Conservation (phyloP, 2,888 invertebrate genomes). For the Polia nebulosa region DNA sequence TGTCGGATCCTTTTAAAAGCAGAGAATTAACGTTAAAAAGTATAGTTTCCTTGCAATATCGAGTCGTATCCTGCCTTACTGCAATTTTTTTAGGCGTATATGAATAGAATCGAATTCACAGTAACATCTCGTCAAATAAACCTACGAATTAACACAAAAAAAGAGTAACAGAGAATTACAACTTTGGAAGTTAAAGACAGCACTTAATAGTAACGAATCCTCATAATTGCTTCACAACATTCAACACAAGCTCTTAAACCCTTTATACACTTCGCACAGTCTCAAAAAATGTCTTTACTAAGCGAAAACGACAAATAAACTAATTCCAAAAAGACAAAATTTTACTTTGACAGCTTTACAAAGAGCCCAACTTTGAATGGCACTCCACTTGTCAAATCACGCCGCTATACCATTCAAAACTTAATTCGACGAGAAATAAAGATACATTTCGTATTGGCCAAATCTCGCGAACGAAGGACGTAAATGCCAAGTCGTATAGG, state of each 20-base stretch:
- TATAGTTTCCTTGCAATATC: not conserved
- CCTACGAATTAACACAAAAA: slow-evolving; percentile 12
- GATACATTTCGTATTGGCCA: not conserved
- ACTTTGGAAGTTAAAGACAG: slow-evolving; percentile 62
- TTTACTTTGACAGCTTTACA: not conserved
- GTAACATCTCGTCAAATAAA: slow-evolving; percentile 9
- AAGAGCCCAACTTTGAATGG: not conserved
- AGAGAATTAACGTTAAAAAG: not conserved
- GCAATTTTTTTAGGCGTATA: not conserved
- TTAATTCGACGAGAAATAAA: not conserved
- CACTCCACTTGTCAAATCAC: not conserved
- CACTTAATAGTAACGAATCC: slow-evolving; percentile 28
- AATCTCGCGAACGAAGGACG: too few relatives aligned
- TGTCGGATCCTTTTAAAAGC: not conserved
- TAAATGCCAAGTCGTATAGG: not conserved
- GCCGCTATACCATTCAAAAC: not conserved
- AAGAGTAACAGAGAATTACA: slow-evolving; percentile 36
- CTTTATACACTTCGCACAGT: slow-evolving; percentile 45
- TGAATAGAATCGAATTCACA: not conserved
- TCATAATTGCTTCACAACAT: slow-evolving; percentile 29
- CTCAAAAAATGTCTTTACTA: slow-evolving; percentile 55
- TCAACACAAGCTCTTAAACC: slow-evolving; percentile 33
- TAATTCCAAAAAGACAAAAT: slow-evolving; percentile 4
- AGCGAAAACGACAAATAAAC: slow-evolving; percentile 23
- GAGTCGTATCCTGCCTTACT: not conserved